Conservation (phyloP, 2,797 vertebrate species). For the Pantherophis vulpinus region DNA sequence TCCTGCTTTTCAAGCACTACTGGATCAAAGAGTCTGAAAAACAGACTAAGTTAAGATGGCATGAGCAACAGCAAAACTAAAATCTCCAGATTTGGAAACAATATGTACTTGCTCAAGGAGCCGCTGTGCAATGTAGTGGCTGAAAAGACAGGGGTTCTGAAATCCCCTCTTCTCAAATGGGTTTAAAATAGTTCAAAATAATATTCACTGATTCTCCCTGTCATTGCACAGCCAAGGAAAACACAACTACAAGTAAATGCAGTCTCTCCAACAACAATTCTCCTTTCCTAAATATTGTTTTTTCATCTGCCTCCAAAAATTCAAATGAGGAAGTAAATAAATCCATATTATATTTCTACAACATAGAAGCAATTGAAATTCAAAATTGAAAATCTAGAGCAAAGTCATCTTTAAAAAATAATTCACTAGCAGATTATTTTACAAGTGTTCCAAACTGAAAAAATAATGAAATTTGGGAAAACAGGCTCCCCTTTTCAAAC, state of each 20-base stretch:
- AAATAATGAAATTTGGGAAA: not conserved
- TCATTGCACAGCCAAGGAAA: conserved; percentile 2
- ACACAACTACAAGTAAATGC: not conserved
- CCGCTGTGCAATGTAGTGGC: not conserved
- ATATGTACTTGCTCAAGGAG: not conserved
- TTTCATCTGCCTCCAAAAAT: conserved; percentile 11
- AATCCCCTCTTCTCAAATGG: not conserved
- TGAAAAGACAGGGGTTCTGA: not conserved
- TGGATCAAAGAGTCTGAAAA: not conserved
- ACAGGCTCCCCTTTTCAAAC: not conserved
- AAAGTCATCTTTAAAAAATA: not conserved
- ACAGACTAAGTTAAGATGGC: not conserved
- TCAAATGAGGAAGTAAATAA: not conserved
- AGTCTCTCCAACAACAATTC: not conserved
- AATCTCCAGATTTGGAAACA: conserved; percentile 1
- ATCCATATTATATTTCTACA: not conserved
- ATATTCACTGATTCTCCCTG: not conserved
- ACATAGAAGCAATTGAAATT: not conserved
- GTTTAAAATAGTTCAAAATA: not conserved
- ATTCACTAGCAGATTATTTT: not conserved
- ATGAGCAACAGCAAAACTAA: not conserved
- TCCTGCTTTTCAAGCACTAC: not conserved
- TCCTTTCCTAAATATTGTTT: not conserved
- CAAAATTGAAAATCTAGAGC: not conserved
- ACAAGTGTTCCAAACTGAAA: not conserved